Evolutionary conservation across 1,140 invertebrate genomes (phyloP).

Genomic region (Mycetomoellerius zeteki): DNA sequence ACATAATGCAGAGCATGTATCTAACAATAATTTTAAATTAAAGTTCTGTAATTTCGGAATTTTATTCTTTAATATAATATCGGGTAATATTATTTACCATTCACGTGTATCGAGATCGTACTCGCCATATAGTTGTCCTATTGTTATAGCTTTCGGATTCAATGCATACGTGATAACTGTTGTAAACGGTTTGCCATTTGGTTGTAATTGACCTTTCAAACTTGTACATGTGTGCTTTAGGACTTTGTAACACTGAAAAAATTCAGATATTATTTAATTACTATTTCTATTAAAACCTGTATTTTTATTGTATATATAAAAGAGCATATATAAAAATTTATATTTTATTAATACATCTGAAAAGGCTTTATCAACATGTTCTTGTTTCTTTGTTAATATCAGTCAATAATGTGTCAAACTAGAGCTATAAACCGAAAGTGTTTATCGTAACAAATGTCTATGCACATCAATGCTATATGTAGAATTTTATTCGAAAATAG

Average conservation of each 20-base stretch:
- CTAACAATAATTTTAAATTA: background rate
- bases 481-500: background rate
- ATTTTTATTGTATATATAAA: background rate
- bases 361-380: background rate
- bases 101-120: conserved; percentile 94
- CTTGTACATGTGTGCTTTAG: conserved; percentile 89
- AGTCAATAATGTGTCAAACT: background rate
- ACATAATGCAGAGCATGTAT: background rate
- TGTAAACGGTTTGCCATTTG: conserved; percentile 90
- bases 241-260: conserved; percentile 90
- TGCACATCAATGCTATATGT: background rate
- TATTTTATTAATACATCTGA: background rate
- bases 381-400: background rate
- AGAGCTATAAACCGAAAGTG: background rate
- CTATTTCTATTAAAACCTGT: background rate
- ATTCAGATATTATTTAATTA: conserved; percentile 2
- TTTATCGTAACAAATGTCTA: conserved; percentile 19
- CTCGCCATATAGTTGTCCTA: conserved; percentile 94
- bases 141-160: conserved; percentile 94
- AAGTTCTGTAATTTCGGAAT: background rate
- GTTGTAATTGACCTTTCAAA: conserved; percentile 89
- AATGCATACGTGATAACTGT: conserved; percentile 89
- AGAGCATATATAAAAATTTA: background rate
- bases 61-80: background rate
- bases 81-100: conserved; percentile 87